These are phyloP conservation scores for Tenthredo amoena DNA, from an alignment of 2,888 invertebrate species.

Conservation along the genomic window DNA sequence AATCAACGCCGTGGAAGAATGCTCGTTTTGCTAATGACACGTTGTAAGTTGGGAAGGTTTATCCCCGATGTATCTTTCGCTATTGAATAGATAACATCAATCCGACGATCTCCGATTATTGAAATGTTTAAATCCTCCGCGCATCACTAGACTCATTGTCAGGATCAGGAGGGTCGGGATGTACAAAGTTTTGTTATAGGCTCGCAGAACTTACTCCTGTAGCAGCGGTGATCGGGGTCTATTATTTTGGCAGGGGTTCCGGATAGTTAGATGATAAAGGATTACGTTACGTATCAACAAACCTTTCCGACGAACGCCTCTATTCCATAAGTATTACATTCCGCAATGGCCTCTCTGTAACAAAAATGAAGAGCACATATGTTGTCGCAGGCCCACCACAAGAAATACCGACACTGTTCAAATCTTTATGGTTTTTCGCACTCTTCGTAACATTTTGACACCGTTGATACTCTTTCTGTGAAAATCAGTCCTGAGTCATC, in stretches of 20 bases:
- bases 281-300: neutral
- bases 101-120: neutral
- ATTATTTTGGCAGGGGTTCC: constrained; percentile 6
- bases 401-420: neutral
- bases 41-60: constrained; percentile 4
- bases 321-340: neutral
- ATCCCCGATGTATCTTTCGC: neutral
- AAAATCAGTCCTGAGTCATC: neutral
- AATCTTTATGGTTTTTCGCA: neutral
- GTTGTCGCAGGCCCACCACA: neutral
- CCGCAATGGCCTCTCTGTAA: neutral
- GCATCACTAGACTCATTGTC: neutral
- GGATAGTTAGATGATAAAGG: constrained; percentile 1
- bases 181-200: neutral
- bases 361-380: neutral
- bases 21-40: neutral
- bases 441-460: neutral
- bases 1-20: constrained; percentile 17
- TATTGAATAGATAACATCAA: neutral
- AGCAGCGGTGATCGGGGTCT: neutral
- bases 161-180: neutral
- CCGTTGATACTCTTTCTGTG: neutral
- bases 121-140: neutral
- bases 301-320: neutral
- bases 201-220: neutral